Conservation (phyloP, 2,797 vertebrate genomes). For the Sebastolobus alascanus region DNA sequence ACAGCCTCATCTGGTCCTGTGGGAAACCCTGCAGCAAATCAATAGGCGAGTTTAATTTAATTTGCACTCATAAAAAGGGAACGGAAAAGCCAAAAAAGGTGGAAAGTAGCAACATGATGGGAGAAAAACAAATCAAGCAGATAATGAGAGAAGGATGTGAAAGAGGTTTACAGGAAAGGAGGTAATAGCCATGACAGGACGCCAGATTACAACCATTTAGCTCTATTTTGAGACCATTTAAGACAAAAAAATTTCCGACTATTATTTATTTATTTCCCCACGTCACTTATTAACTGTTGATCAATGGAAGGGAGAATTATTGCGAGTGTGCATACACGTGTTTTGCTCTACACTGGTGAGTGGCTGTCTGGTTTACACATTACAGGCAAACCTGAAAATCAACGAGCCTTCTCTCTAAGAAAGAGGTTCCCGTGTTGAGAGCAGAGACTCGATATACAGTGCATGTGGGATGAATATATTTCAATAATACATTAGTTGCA, state of each 20-base stretch:
- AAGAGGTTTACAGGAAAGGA: neutral
- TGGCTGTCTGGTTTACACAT: neutral
- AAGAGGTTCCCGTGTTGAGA: neutral
- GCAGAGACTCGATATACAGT: too few species aligned
- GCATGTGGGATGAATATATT: neutral
- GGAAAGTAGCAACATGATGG: neutral
- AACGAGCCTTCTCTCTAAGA: neutral
- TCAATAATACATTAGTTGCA: neutral
- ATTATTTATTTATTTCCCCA: neutral
- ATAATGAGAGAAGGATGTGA: neutral
- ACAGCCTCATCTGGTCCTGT: conserved; percentile 98
- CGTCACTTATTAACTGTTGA: neutral
- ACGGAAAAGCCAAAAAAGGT: neutral
- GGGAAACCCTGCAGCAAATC: conserved; percentile 92
- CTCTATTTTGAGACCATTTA: neutral
- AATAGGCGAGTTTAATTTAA: conserved; percentile 8
- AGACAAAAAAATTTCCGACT: neutral
- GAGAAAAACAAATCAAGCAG: neutral
- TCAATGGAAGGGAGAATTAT: neutral
- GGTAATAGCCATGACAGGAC: neutral
- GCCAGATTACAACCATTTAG: neutral
- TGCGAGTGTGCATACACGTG: neutral
- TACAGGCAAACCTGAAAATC: conserved; percentile 27
- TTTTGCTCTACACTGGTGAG: neutral
- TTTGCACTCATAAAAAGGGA: neutral